Evolutionary conservation across 2,113 vertebrate species (phyloP).

Genomic region (Cinclus cinclus): DNA sequence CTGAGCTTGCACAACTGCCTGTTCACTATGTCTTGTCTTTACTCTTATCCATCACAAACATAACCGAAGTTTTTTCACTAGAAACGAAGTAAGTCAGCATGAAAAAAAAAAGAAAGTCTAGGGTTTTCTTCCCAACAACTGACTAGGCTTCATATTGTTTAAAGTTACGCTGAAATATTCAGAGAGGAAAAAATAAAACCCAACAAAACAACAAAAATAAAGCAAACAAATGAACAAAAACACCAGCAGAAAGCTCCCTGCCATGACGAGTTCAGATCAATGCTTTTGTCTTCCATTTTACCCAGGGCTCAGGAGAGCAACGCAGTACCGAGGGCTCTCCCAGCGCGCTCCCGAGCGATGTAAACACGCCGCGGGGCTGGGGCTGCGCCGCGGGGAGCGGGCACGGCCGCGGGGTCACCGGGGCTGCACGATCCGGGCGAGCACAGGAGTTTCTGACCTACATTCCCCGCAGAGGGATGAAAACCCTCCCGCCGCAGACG

Average conservation of each 20-base stretch:
- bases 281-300: constrained; percentile 58
- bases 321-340: background rate
- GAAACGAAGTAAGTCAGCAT: background rate
- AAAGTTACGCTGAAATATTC: background rate
- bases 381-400: background rate
- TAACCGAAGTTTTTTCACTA: constrained; percentile 7
- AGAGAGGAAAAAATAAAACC: accelerated
- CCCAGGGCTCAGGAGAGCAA: background rate
- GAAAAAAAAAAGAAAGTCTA: background rate
- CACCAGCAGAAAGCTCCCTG: background rate
- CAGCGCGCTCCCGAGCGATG: background rate
- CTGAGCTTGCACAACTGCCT: constrained; percentile 1
- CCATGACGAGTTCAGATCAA: background rate
- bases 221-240: background rate
- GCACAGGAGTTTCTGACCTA: constrained; percentile 24
- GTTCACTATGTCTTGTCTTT: background rate
- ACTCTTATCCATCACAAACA: background rate
- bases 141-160: background rate
- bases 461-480: background rate
- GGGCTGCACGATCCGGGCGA: background rate
- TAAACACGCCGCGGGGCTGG: background rate
- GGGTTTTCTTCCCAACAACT: background rate
- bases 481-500: background rate
- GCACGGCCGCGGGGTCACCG: background rate
- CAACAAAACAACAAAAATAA: background rate